Percentiles rank a stretch among this genome's conserved stretches.
phyloP scores from a whole-genome alignment of 2,888 invertebrate species.

The Adineta ricciae region DNA sequence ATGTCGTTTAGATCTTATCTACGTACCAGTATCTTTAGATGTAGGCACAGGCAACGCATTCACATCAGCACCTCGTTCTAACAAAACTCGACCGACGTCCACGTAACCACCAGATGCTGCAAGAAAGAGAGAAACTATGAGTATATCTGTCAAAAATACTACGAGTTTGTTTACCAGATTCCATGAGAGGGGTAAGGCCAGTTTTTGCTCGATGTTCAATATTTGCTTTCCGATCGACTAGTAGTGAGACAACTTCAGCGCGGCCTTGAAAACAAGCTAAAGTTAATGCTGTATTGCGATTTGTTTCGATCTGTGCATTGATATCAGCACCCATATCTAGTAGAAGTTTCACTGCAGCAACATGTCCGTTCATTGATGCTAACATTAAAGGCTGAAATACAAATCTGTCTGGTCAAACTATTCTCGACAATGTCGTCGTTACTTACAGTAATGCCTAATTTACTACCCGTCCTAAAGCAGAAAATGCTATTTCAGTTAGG shows the following conservation, averaged over 20 bases:
- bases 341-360: slow-evolving; percentile 80
- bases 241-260: slow-evolving; percentile 88
- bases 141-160: not conserved
- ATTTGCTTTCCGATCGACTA: slow-evolving; percentile 90
- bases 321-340: slow-evolving; percentile 97
- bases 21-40: slow-evolving; percentile 71
- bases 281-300: slow-evolving; percentile 92
- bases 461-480: slow-evolving; percentile 26
- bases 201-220: slow-evolving; percentile 98
- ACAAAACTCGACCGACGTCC: slow-evolving; percentile 84
- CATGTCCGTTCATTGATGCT: slow-evolving; percentile 96
- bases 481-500: not conserved
- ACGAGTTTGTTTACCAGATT: slow-evolving; percentile 59
- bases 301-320: slow-evolving; percentile 95
- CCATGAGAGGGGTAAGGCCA: slow-evolving; percentile 94
- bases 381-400: slow-evolving; percentile 79
- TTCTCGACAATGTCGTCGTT: not conserved
- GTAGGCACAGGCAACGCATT: slow-evolving; percentile 96
- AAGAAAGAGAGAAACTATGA: not conserved
- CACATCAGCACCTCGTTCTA: slow-evolving; percentile 93
- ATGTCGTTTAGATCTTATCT: too few relatives aligned
- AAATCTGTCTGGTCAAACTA: slow-evolving; percentile 57
- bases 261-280: slow-evolving; percentile 97
- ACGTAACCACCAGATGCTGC: slow-evolving; percentile 88
- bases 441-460: slow-evolving; percentile 28